phyloP scores from a whole-genome alignment of 2,888 invertebrate species.

The Polyommatus iphigenia region DNA sequence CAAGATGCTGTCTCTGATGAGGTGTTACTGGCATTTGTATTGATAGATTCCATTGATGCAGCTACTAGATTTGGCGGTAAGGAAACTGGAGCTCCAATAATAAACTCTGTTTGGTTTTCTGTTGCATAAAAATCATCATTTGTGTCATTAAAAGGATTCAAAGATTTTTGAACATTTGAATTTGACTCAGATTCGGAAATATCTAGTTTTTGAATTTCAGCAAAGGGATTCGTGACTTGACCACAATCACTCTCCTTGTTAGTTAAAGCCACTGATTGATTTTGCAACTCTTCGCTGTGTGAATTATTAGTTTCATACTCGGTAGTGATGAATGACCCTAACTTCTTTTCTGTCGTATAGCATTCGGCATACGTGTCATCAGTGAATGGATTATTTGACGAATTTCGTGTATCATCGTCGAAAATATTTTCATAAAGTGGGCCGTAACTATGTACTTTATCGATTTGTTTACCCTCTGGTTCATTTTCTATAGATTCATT shows the following conservation, averaged over 20 bases:
- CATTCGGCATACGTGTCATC: constrained; percentile 55
- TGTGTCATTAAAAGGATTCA: constrained; percentile 11
- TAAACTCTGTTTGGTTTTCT: constrained; percentile 49
- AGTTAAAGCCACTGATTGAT: constrained; percentile 34
- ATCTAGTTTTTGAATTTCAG: constrained; percentile 26
- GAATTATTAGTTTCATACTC: constrained; percentile 69
- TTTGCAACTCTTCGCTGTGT: constrained; percentile 58
- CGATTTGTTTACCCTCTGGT: constrained; percentile 38
- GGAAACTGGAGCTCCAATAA: constrained; percentile 77
- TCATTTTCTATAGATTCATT: constrained; percentile 35
- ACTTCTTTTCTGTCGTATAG: constrained; percentile 55
- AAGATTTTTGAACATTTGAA: background rate
- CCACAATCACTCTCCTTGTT: constrained; percentile 30
- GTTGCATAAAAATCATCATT: background rate
- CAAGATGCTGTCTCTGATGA: constrained; percentile 27
- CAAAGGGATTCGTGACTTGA: constrained; percentile 38
- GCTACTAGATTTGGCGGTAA: constrained; percentile 57
- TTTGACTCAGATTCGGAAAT: background rate
- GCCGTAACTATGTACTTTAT: constrained; percentile 50
- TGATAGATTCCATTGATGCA: background rate
- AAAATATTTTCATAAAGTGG: constrained; percentile 48
- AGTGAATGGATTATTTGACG: constrained; percentile 62
- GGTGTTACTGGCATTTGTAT: constrained; percentile 15
- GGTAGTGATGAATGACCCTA: constrained; percentile 59
- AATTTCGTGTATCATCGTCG: constrained; percentile 52